These are phyloP conservation scores for Vombatus ursinus DNA, from an alignment of 2,113 vertebrate genomes.

Conservation along the genomic window DNA sequence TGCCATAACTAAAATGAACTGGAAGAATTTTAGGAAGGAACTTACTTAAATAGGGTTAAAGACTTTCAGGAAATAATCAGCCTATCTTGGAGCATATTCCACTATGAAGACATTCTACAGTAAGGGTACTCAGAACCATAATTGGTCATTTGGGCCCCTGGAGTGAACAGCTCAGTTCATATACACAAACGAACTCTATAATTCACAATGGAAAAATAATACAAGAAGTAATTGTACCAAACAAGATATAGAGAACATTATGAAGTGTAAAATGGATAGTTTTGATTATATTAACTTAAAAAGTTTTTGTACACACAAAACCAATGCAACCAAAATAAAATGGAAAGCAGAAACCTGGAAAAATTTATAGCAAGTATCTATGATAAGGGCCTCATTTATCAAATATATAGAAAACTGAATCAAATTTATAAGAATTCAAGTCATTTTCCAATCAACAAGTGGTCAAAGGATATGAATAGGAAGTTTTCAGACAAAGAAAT, in stretches of 20 bases:
- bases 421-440: background rate
- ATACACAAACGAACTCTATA: background rate
- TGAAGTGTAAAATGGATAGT: background rate
- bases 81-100: constrained; percentile 61
- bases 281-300: background rate
- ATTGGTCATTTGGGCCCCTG: background rate
- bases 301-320: background rate
- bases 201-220: background rate
- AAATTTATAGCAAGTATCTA: background rate
- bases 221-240: background rate
- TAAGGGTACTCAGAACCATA: constrained; percentile 1
- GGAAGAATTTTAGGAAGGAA: constrained; percentile 53
- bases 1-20: constrained; percentile 54
- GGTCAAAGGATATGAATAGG: background rate
- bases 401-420: background rate
- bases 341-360: background rate
- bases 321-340: background rate
- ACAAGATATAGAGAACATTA: background rate
- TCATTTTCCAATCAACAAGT: background rate
- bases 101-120: constrained; percentile 35
- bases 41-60: background rate
- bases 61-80: constrained; percentile 52
- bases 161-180: background rate
- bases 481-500: background rate
- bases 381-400: background rate